Evolutionary conservation across 1,140 invertebrate genomes (phyloP).

Genomic region (Drosophila melanica): DNA sequence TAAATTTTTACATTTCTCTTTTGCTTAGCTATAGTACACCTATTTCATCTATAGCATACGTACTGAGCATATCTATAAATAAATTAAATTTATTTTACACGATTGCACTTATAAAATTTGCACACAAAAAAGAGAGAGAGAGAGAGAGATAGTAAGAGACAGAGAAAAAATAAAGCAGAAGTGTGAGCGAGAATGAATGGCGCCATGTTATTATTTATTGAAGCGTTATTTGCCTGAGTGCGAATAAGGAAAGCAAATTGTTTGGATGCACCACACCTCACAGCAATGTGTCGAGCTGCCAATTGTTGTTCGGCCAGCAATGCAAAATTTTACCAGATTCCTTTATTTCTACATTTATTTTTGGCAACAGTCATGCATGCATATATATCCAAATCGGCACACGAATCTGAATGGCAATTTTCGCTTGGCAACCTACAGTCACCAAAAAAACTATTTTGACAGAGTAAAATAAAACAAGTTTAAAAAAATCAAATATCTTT

Average conservation of each 20-base stretch:
- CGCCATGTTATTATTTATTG: conserved; percentile 59
- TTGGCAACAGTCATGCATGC: conserved; percentile 4
- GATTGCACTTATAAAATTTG: conserved; percentile 58
- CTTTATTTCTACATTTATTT: conserved; percentile 12
- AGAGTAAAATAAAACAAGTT: neutral
- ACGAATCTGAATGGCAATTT: too few species aligned
- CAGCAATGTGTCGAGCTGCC: conserved; percentile 10
- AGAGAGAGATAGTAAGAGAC: conserved; percentile 10
- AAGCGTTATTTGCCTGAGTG: conserved; percentile 49
- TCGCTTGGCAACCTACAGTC: neutral
- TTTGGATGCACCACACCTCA: conserved; percentile 26
- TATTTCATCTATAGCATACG: neutral
- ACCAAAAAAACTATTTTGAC: neutral
- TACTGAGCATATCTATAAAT: conserved; percentile 28
- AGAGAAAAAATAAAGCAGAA: neutral
- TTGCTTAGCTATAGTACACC: neutral
- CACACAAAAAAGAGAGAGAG: too few species aligned
- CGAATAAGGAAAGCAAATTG: conserved; percentile 48
- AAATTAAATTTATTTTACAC: conserved; percentile 65
- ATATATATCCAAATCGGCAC: conserved; percentile 12
- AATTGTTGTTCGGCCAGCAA: conserved; percentile 7
- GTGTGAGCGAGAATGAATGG: conserved; percentile 1
- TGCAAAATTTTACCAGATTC: conserved; percentile 6
- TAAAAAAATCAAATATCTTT: too few species aligned
- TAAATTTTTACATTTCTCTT: neutral